Conservation (phyloP, 2,888 invertebrate genomes). For the Pollenia labialis region DNA sequence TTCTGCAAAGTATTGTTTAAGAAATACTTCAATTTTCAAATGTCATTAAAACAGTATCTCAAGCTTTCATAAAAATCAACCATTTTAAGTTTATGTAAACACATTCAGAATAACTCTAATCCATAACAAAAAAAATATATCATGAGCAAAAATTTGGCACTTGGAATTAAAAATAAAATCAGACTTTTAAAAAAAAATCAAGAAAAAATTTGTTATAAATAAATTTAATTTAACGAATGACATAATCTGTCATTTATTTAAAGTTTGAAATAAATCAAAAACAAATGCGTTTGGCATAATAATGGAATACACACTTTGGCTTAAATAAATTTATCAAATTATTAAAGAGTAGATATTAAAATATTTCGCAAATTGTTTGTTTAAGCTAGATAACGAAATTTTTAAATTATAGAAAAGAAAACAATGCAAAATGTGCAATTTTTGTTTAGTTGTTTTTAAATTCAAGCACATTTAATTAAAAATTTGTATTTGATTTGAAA, state of each 20-base stretch:
- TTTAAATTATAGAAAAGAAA: not conserved
- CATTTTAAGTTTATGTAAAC: too few relatives aligned
- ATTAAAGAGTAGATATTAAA: not conserved
- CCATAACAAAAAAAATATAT: not conserved
- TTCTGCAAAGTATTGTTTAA: too few relatives aligned
- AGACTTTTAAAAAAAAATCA: not conserved
- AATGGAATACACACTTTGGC: not conserved
- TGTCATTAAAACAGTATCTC: too few relatives aligned
- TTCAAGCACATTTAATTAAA: slow-evolving; percentile 23
- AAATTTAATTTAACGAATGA: slow-evolving; percentile 6
- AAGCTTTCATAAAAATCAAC: too few relatives aligned
- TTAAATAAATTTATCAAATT: not conserved
- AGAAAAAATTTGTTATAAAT: slow-evolving; percentile 1
- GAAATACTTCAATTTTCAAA: too few relatives aligned
- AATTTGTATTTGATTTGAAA: slow-evolving; percentile 15
- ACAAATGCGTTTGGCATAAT: slow-evolving; percentile 40
- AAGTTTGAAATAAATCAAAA: not conserved
- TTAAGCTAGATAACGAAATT: slow-evolving; percentile 30
- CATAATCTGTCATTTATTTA: slow-evolving; percentile 40
- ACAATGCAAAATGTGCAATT: not conserved
- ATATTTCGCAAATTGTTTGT: slow-evolving; percentile 17
- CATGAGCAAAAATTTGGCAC: not conserved
- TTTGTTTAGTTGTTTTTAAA: not conserved
- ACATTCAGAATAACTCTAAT: too few relatives aligned
- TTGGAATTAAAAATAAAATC: not conserved